Conservation (phyloP, 2,113 vertebrate species). For the Pollachius pollachius region DNA sequence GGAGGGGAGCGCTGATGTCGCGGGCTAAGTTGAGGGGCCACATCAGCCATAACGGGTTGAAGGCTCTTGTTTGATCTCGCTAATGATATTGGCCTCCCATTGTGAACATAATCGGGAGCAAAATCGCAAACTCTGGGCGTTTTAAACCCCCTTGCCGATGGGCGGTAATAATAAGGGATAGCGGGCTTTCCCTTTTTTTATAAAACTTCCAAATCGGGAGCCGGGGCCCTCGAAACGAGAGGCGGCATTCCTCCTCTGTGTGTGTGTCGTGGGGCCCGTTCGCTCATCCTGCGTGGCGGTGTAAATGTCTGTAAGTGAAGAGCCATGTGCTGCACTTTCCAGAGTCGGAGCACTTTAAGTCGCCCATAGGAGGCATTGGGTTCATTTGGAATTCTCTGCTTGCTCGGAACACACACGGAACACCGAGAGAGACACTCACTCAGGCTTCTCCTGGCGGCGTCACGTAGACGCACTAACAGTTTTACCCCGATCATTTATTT, state of each 20-base stretch:
- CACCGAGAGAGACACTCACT: conserved; percentile 2
- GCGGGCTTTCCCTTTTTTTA: conserved; percentile 24
- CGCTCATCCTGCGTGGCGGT: conserved; percentile 1
- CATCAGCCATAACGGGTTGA: conserved; percentile 58
- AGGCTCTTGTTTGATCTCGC: conserved; percentile 55
- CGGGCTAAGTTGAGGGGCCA: conserved; percentile 60
- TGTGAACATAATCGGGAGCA: conserved; percentile 55
- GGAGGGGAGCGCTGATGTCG: conserved; percentile 43
- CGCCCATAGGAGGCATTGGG: background rate
- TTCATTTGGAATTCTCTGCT: conserved; percentile 20
- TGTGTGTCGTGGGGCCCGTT: background rate
- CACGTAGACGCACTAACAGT: conserved; percentile 60
- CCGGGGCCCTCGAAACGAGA: conserved; percentile 28
- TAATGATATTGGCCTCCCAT: conserved; percentile 56
- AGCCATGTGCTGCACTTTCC: background rate
- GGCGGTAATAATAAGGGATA: conserved; percentile 14
- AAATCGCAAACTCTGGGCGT: conserved; percentile 48
- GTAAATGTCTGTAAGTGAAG: conserved; percentile 9
- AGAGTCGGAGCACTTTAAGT: background rate
- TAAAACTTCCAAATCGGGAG: background rate
- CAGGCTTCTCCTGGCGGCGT: conserved; percentile 22
- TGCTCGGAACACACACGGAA: background rate
- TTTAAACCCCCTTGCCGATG: conserved; percentile 38
- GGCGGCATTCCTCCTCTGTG: conserved; percentile 25
- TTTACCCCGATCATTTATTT: conserved; percentile 74